Base-by-base conservation (phyloP, 2,888 invertebrate genomes). In the Axea sp. region DNA sequence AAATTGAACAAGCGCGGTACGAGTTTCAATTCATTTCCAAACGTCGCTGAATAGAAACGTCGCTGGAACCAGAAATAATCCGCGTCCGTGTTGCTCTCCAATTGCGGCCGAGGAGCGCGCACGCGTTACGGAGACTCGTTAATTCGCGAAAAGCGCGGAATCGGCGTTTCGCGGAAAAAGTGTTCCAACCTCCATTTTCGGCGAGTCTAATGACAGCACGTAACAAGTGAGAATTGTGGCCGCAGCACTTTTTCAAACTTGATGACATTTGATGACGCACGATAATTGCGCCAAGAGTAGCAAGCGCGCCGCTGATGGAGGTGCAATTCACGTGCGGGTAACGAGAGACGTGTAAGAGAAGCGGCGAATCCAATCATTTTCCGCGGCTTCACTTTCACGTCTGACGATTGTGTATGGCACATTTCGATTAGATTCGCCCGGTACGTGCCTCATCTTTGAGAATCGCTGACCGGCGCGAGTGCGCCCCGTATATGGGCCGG, bases 331-430 rank as follows among this genome's bases (percentile, higher is more conserved):
- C 43, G 19, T 57, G 28, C 24, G 31, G 15, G 57, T 43, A 69
- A 55, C 49, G 15, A 43, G 30, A 39, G 55, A 60, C 19, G 67
- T 65, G 68, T 47, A 60, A 64, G 35, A 39, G 49, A 62, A 41
- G 65, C 60, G 37, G 53, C 47, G 67, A 35, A 51, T 72, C 55
- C 60, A 77, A 82, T 81, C 79, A 81, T 82, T 83, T 83, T 81
- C 82, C 82, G 68, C 39, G 76, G 78, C 76, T 79, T 78, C 79
- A 80, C 81, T 83, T 83, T 83, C 83, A 81, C 83, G 83, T 73
- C 79, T 81, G 83, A 82, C 81, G 80, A 82, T 80, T 82, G 82
- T 82, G 72, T 81, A 76, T n/a, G n/a, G 81, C 79, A 71, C 30
- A 51, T 76, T 73, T 67, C 73, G 73, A 73, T 73, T 73, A 73